Evolutionary conservation across 2,797 vertebrate species (phyloP), one percentile per base, ranked within the genome.

Genomic region (Coendou prehensilis): DNA sequence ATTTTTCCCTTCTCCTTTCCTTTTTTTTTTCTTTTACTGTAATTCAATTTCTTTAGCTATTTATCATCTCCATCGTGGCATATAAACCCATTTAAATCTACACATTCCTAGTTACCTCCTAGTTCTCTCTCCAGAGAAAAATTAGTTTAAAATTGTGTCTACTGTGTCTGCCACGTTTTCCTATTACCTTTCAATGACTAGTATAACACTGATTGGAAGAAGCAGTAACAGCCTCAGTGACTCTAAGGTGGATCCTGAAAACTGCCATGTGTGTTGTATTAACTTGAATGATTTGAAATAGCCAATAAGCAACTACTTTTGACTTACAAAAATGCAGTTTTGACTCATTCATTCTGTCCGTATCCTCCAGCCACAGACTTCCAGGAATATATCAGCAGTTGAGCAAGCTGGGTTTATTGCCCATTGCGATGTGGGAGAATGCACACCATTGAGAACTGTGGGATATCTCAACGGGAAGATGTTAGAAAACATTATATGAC

Each of bases 81-180:
- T 57, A 83, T 71, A 89, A 73, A 84, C 18, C 41, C 20, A 52
- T 47, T 73, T 22, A 41, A 79, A 15, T 9, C 67, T 87, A 59
- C 63, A 59, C 33, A 50, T 92, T 78, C 57, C 61, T 56, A 63
- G 4, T 79, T 81, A 64, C 23, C 9, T 59, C 61, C 18, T 69
- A 7, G 45, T 23, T 85, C 33, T 87, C n/a, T 59, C 41, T 81
- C 18, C 13, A 63, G 75, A 82, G 54, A 69, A 89, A 91, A 82
- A 89, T 63, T 52, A 89, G 64, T 93, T 95, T 92, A 47, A 95
- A 94, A 83, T n/a, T 78, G 37, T 52, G 50, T 71, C 22, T 47
- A 78, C 20, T 82, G 45, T 56, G 89, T 73, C 52, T 87, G 33
- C 28, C 41, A 30, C 50, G 52, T 67, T 88, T 95, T 96, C 22